Conservation (phyloP, 2,888 invertebrate species). For the Orthosia incerta region DNA sequence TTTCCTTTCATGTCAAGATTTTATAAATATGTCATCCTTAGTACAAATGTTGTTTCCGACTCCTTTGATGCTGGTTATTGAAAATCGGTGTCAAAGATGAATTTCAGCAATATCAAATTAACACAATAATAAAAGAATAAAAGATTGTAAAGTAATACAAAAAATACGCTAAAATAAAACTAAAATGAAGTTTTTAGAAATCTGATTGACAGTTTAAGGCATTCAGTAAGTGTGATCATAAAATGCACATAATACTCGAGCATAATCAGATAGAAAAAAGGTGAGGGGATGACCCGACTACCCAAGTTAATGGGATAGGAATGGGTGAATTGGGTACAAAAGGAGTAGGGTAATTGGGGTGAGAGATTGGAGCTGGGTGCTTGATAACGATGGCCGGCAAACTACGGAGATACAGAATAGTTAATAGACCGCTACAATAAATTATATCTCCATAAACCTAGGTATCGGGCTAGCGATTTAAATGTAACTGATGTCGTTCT, state of each 20-base stretch:
- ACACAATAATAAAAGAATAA: background rate
- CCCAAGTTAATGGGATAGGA: slow-evolving; percentile 66
- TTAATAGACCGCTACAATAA: slow-evolving; percentile 34
- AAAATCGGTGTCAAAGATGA: background rate
- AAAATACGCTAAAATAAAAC: background rate
- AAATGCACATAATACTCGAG: slow-evolving; percentile 51
- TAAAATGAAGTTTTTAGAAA: slow-evolving; percentile 1
- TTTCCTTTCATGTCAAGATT: slow-evolving; percentile 52
- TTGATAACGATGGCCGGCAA: slow-evolving; percentile 57
- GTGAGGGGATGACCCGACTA: slow-evolving; percentile 63
- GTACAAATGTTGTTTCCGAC: slow-evolving; percentile 21
- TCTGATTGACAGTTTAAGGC: slow-evolving; percentile 20
- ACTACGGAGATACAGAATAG: slow-evolving; percentile 45
- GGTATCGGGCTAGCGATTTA: background rate
- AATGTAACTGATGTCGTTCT: slow-evolving; percentile 7
- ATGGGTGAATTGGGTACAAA: slow-evolving; percentile 69
- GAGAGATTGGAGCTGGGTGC: slow-evolving; percentile 63
- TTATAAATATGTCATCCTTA: slow-evolving; percentile 45
- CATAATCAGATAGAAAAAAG: slow-evolving; percentile 68
- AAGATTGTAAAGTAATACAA: background rate
- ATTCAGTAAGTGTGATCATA: slow-evolving; percentile 42
- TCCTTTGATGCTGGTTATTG: background rate
- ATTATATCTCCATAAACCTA: slow-evolving; percentile 28
- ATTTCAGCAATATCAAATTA: background rate
- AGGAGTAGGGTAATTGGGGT: slow-evolving; percentile 67